phyloP scores from a whole-genome alignment of 2,888 invertebrate species.

The Mimachlamys varia region DNA sequence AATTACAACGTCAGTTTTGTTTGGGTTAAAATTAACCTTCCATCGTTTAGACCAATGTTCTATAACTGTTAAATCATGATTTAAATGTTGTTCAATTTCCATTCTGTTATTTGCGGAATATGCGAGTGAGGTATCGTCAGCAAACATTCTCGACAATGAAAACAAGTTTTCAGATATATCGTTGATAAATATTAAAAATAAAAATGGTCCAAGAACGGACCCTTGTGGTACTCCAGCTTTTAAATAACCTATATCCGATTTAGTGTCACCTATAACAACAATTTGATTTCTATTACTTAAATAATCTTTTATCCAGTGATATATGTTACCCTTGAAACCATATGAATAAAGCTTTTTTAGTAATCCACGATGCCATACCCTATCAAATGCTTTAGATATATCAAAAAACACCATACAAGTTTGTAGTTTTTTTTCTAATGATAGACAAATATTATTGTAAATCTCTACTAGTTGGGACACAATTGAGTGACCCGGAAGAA shows the following conservation, averaged over 20 bases:
- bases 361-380: slow-evolving; percentile 52
- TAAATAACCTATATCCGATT: neutral
- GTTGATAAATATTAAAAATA: slow-evolving; percentile 48
- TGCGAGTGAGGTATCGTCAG: too few relatives aligned
- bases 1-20: slow-evolving; percentile 34
- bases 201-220: slow-evolving; percentile 45
- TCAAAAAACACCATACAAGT: slow-evolving; percentile 54
- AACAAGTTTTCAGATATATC: slow-evolving; percentile 47
- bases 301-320: slow-evolving; percentile 49
- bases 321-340: slow-evolving; percentile 45
- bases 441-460: slow-evolving; percentile 48
- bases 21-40: slow-evolving; percentile 8
- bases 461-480: slow-evolving; percentile 51
- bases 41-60: too few relatives aligned
- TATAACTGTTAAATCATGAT: too few relatives aligned
- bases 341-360: slow-evolving; percentile 51
- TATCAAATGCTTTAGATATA: slow-evolving; percentile 54
- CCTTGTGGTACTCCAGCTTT: slow-evolving; percentile 43
- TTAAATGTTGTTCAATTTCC: too few relatives aligned
- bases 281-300: slow-evolving; percentile 44
- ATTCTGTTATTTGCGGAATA: too few relatives aligned
- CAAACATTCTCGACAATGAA: slow-evolving; percentile 48
- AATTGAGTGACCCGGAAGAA: slow-evolving; percentile 51
- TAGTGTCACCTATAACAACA: slow-evolving; percentile 19
- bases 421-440: slow-evolving; percentile 43